Evolutionary conservation across 2,797 vertebrate species (phyloP).

Genomic region (Pangasius macronema): DNA sequence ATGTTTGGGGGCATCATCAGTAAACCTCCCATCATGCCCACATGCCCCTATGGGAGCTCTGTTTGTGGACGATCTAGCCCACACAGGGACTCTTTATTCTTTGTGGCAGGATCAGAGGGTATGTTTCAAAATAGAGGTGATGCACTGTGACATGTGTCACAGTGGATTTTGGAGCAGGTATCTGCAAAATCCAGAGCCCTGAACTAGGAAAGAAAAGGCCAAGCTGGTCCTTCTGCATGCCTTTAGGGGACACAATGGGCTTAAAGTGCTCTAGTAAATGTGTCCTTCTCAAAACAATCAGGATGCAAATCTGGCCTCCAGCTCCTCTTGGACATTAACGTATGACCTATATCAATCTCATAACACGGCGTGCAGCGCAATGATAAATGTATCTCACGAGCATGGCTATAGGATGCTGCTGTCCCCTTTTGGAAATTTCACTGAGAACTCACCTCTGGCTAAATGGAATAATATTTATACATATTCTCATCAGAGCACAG

Average conservation of each 20-base stretch:
- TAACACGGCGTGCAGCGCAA: slow-evolving; percentile 48
- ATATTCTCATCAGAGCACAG: slow-evolving; percentile 12
- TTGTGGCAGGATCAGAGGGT: slow-evolving; percentile 78
- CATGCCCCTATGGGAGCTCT: slow-evolving; percentile 1
- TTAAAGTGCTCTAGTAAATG: slow-evolving; percentile 4
- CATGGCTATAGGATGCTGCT: slow-evolving; percentile 46
- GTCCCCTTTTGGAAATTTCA: slow-evolving; percentile 57
- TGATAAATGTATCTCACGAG: slow-evolving; percentile 49
- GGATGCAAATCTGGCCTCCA: background rate
- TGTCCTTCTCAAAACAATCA: slow-evolving; percentile 8
- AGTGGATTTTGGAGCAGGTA: slow-evolving; percentile 80
- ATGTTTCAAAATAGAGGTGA: slow-evolving; percentile 76
- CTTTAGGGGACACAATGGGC: slow-evolving; percentile 29
- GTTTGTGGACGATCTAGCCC: slow-evolving; percentile 41
- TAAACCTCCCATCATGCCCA: background rate
- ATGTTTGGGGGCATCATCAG: background rate
- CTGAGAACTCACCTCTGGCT: slow-evolving; percentile 59
- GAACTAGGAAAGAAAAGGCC: slow-evolving; percentile 86
- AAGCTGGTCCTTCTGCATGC: slow-evolving; percentile 66
- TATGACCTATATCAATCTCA: slow-evolving; percentile 68
- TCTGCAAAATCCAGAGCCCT: slow-evolving; percentile 75
- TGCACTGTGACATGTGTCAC: slow-evolving; percentile 82
- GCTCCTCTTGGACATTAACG: slow-evolving; percentile 53
- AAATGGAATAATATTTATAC: slow-evolving; percentile 65
- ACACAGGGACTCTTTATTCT: slow-evolving; percentile 58